A percentile compares a stretch with the other conserved stretches of the same genome.
These are phyloP conservation scores for Chloroceryle aenea DNA, from an alignment of 2,113 vertebrate genomes.

Conservation along the genomic window DNA sequence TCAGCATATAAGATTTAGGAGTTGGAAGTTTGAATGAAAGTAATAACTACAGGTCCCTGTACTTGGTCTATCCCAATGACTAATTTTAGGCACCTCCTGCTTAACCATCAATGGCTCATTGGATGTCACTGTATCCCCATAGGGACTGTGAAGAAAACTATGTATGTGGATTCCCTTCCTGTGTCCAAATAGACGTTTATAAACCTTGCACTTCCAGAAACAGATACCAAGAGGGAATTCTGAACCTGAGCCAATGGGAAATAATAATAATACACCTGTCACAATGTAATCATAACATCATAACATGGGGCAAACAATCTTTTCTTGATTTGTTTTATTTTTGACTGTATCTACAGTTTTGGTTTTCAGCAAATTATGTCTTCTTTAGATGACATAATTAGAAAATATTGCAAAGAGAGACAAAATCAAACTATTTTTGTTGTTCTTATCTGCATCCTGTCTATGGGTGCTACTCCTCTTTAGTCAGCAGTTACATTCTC, in stretches of 20 bases:
- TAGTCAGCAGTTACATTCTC: not conserved
- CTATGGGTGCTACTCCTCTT: not conserved
- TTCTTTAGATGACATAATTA: not conserved
- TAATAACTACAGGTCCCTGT: not conserved
- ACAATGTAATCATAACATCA: not conserved
- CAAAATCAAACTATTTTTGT: not conserved
- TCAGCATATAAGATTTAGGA: not conserved
- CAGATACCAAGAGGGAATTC: not conserved
- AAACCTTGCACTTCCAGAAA: not conserved
- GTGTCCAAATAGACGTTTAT: not conserved
- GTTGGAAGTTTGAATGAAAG: not conserved
- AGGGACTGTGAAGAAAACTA: not conserved
- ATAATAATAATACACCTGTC: not conserved
- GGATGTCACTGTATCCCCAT: rapidly evolving
- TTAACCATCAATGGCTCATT: not conserved
- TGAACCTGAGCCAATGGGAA: not conserved
- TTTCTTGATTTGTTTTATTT: not conserved
- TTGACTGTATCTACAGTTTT: not conserved
- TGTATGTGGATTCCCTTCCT: not conserved
- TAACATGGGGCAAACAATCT: not conserved
- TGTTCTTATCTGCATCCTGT: not conserved
- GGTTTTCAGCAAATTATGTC: not conserved
- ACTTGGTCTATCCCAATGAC: not conserved
- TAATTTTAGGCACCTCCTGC: not conserved
- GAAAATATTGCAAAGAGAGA: not conserved